Evolutionary conservation across 2,113 vertebrate genomes (phyloP), one percentile per base, ranked within the genome.

Genomic region (Megaleporinus macrocephalus): DNA sequence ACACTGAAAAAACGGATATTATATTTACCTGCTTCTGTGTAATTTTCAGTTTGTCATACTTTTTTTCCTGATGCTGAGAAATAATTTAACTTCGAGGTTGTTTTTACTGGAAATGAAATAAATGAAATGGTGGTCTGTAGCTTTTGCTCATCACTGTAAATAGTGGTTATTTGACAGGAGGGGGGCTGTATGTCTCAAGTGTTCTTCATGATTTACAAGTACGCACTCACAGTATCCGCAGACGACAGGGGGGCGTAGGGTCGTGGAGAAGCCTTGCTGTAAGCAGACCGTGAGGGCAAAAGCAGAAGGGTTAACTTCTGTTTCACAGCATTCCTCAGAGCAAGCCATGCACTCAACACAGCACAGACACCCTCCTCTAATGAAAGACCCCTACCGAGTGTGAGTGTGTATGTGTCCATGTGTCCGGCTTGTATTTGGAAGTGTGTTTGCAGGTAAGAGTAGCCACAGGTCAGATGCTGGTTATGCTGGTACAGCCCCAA

Each of bases 291-390:
- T 79, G 20, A 65, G 44, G 7, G 55, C 30, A 16, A 41, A 22
- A 68, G 55, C 27, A 69, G 20, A 79, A 84, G 76, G 74, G 83
- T 70, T 16, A 84, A 85, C 75, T 92, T 86, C 57, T 83, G 80
- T 92, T 92, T 91, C 88, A 90, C 70, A 84, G 79, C 87, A 93
- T 92, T 91, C 89, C 90, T 91, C 80, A 78, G 75, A 90, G 87
- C 85, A 85, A 88, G 87, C 83, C 83, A 87, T 87, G 86, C 86
- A 88, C 66, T 79, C 80, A 79, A 80, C 74, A 88, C 82, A 90
- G 89, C 86, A 88, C 84, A 85, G 83, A 88, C 83, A 87, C 83
- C 71, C 79, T 6, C 76, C 73, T 83, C 73, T 85, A 88, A 85
- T 88, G 85, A 90, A 84, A 88, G 78, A 81, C 86, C 83, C 86